Percentiles rank a stretch among this genome's conserved stretches.
phyloP scores from a whole-genome alignment of 1,140 invertebrate species.

The Papilio xuthus region DNA sequence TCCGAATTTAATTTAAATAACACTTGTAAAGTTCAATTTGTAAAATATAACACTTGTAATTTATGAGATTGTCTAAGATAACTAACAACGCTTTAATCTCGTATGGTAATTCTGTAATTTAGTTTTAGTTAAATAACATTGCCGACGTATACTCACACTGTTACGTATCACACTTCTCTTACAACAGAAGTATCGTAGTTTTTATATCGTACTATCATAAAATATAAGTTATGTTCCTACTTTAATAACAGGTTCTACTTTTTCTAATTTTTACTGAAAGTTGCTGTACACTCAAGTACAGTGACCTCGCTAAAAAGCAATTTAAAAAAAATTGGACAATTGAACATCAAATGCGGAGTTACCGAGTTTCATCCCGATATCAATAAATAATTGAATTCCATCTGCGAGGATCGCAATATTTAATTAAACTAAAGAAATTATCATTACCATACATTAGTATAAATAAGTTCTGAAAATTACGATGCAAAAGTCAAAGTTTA shows the following conservation, averaged over 20 bases:
- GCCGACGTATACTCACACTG: neutral
- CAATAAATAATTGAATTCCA: neutral
- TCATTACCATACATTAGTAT: neutral
- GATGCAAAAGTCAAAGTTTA: neutral
- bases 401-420: neutral
- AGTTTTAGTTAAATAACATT: neutral
- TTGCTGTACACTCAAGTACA: no score
- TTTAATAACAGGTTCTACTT: neutral
- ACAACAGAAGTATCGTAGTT: neutral
- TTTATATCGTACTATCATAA: neutral
- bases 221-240: neutral
- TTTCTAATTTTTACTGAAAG: no score
- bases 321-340: no score
- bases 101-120: slow-evolving; percentile 26
- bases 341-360: neutral
- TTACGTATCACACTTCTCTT: neutral
- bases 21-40: slow-evolving; percentile 37
- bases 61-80: slow-evolving; percentile 18
- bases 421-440: neutral
- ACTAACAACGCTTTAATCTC: slow-evolving; percentile 10
- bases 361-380: neutral
- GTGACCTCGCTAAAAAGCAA: no score
- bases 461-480: neutral
- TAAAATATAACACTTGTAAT: slow-evolving; percentile 29
- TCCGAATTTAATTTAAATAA: slow-evolving; percentile 7